These are phyloP conservation scores for Drosophila austrosaltans DNA, from an alignment of 2,888 invertebrate species.

Conservation along the genomic window DNA sequence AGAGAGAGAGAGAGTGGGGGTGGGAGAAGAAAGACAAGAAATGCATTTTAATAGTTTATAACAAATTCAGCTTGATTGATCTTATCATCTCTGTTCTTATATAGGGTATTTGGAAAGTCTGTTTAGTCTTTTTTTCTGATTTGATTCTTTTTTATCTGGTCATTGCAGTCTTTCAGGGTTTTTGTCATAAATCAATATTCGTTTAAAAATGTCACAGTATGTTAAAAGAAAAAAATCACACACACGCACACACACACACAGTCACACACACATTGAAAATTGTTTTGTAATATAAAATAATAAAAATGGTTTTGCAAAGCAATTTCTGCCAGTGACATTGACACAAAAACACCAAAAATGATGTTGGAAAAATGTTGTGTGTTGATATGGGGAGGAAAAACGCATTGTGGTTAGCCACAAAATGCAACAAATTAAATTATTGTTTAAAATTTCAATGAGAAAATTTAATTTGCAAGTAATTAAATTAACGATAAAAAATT, in stretches of 20 bases:
- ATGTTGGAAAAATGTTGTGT: conserved; percentile 40
- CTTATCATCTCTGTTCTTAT: background rate
- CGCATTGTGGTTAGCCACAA: conserved; percentile 64
- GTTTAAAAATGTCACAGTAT: conserved; percentile 31
- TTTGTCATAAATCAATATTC: conserved; percentile 20
- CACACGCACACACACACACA: background rate
- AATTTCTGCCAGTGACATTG: conserved; percentile 61
- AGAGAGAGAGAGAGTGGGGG: too few species aligned
- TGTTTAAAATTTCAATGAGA: conserved; percentile 34
- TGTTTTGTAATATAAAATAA: conserved; percentile 28
- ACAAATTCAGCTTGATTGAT: background rate
- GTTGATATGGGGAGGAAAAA: conserved; percentile 28
- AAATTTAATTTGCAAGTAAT: conserved; percentile 28
- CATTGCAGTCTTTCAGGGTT: background rate
- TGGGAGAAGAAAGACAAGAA: too few species aligned
- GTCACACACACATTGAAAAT: background rate
- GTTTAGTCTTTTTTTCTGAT: background rate
- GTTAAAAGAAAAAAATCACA: conserved; percentile 23
- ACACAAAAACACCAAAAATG: conserved; percentile 36
- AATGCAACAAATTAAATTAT: conserved; percentile 67
- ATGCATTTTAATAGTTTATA: too few species aligned
- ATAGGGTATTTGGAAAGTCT: background rate
- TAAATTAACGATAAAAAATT: conserved; percentile 37
- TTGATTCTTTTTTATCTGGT: background rate
- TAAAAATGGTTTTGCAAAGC: conserved; percentile 27